phyloP scores from a whole-genome alignment of 2,888 invertebrate species.

The Troglohyphantes excavatus region DNA sequence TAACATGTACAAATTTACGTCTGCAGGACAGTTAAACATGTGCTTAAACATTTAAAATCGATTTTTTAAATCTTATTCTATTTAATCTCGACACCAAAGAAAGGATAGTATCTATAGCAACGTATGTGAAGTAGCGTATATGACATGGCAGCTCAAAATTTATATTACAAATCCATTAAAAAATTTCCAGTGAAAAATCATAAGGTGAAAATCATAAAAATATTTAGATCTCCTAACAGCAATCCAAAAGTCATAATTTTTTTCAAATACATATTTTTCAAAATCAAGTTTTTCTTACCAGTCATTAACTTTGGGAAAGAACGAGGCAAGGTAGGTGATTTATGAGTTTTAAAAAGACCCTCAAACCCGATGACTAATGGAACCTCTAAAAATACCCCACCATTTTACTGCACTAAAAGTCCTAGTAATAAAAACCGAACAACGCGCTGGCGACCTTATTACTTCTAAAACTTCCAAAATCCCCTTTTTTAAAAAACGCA shows the following conservation, averaged over 20 bases:
- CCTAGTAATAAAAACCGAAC: constrained; percentile 48
- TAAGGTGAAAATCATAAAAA: constrained; percentile 23
- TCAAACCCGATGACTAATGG: constrained; percentile 70
- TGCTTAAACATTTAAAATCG: too few relatives aligned
- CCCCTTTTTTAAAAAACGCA: constrained; percentile 25
- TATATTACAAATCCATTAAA: too few relatives aligned
- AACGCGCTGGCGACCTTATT: constrained; percentile 54
- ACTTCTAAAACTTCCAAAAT: constrained; percentile 32
- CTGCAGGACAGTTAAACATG: too few relatives aligned
- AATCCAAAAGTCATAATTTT: too few relatives aligned
- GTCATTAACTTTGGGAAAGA: constrained; percentile 50
- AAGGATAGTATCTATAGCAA: too few relatives aligned
- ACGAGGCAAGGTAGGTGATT: constrained; percentile 12
- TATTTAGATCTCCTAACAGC: constrained; percentile 17
- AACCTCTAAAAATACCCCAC: constrained; percentile 61
- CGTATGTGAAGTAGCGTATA: too few relatives aligned
- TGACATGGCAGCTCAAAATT: too few relatives aligned
- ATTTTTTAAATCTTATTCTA: too few relatives aligned
- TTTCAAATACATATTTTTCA: constrained; percentile 28
- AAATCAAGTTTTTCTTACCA: constrained; percentile 19
- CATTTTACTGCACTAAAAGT: constrained; percentile 61
- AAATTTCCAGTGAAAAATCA: constrained; percentile 29
- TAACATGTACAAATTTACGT: too few relatives aligned
- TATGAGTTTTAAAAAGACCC: constrained; percentile 59
- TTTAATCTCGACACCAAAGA: too few relatives aligned